phyloP scores from a whole-genome alignment of 2,113 vertebrate genomes.

The Macquaria ambigua region DNA sequence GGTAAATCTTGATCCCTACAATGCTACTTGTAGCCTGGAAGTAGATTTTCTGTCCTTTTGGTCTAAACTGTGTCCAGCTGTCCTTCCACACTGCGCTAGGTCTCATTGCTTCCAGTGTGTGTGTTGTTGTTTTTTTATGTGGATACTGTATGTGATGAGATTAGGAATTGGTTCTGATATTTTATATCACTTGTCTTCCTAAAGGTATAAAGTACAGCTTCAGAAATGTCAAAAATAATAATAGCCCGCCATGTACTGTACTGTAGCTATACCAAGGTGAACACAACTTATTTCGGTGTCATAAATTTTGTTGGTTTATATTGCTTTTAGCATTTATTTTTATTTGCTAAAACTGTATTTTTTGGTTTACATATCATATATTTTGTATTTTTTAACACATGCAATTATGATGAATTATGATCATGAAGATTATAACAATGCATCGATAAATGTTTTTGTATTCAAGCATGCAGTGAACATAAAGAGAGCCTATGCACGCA shows the following conservation, averaged over 20 bases:
- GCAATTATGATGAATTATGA: slow-evolving; percentile 25
- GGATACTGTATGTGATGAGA: slow-evolving; percentile 9
- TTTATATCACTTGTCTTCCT: slow-evolving; percentile 31
- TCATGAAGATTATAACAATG: slow-evolving; percentile 25
- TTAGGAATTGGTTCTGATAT: not conserved
- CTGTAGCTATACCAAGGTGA: slow-evolving; percentile 28
- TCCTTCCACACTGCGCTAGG: not conserved
- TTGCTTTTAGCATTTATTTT: not conserved
- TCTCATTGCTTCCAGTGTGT: slow-evolving; percentile 16
- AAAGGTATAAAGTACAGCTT: slow-evolving; percentile 23
- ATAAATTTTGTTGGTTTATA: not conserved
- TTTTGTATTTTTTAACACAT: slow-evolving; percentile 31
- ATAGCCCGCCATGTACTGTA: slow-evolving; percentile 3
- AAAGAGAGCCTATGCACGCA: slow-evolving; percentile 43
- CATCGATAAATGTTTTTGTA: slow-evolving; percentile 33
- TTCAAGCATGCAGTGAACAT: slow-evolving; percentile 33
- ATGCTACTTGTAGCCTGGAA: slow-evolving; percentile 36
- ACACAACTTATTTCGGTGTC: slow-evolving; percentile 5
- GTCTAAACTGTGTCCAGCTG: not conserved
- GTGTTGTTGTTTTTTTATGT: not conserved
- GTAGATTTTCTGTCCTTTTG: slow-evolving; percentile 18
- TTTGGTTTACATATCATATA: slow-evolving; percentile 31
- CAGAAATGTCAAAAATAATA: slow-evolving; percentile 27
- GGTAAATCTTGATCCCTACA: slow-evolving; percentile 6
- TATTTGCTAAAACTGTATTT: slow-evolving; percentile 18